Evolutionary conservation across 2,113 vertebrate species (phyloP).

Genomic region (Chinchilla lanigera): DNA sequence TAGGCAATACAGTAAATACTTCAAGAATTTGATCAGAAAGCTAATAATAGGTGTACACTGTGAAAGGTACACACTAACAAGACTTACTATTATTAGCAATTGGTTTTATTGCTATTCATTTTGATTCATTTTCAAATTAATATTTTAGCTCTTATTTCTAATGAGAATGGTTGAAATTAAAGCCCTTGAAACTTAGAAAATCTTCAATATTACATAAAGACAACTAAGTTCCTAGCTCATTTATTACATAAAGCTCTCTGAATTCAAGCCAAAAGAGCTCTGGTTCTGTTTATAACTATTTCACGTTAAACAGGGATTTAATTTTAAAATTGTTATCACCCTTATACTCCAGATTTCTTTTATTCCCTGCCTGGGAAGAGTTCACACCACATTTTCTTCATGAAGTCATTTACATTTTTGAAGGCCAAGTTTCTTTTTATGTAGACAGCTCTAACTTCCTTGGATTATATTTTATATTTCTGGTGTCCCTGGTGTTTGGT

Average conservation of each 20-base stretch:
- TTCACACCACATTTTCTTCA: conserved; percentile 57
- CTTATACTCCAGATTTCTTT: conserved; percentile 69
- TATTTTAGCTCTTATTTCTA: not conserved
- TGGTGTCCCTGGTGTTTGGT: conserved; percentile 75
- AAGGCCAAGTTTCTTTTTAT: conserved; percentile 81
- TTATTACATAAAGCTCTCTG: conserved; percentile 41
- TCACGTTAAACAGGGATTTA: conserved; percentile 66
- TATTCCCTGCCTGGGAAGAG: conserved; percentile 73
- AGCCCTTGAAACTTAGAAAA: conserved; percentile 19
- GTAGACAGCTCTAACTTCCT: conserved; percentile 73
- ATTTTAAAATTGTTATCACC: conserved; percentile 74
- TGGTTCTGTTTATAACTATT: conserved; percentile 59
- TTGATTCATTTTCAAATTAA: not conserved
- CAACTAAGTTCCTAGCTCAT: conserved; percentile 45
- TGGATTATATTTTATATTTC: conserved; percentile 78
- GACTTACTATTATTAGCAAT: conserved; percentile 11
- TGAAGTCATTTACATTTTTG: conserved; percentile 80
- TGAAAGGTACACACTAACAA: not conserved
- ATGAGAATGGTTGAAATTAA: conserved; percentile 34
- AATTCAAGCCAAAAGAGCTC: conserved; percentile 52
- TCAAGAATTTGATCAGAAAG: not conserved
- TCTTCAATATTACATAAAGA: not conserved
- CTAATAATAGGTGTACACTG: not conserved
- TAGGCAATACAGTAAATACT: not conserved
- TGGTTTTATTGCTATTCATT: not conserved